Evolutionary conservation across 2,113 vertebrate species (phyloP), one percentile per base, ranked within the genome.

Genomic region (Anolis sagrei): DNA sequence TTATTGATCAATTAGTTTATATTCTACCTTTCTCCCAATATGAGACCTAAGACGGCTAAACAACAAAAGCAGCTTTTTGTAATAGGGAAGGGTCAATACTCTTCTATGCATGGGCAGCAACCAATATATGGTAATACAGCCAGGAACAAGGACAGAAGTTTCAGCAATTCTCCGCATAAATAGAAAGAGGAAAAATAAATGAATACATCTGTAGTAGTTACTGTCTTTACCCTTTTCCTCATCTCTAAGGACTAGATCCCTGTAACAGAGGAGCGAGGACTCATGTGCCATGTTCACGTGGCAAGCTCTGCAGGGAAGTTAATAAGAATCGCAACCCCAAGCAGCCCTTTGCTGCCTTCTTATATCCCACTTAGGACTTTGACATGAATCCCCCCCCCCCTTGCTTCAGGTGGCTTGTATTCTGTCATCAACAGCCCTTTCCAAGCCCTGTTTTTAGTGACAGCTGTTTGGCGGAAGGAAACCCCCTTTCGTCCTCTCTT

Each of bases 401-500:
- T n/a, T 44, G 39, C 39, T 58, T 2, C 79, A 90, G 85, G 89
- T 83, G 88, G 76, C 87, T 90, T 88, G 0, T 80, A 18, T 62
- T 0, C 87, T 87, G 90, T 89, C 81, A 94, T 91, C 89, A 89
- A 84, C 90, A 89, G 83, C 90, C 92, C 87, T 92, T 86, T 89
- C 89, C 54, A n/a, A 49, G 87, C 74, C 87, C 64, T 2, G 0
- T 84, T 86, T 85, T 91, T 90, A 1, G 87, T 86, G 83, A 81
- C 91, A 62, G 61, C 87, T 2, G 61, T 18, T 76, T 3, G 58
- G 90, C 84, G 2, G 0, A 62, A 94, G 93, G 92, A 89, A 94
- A 92, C 72, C 91, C 91, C 91, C 80, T 93, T 89, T 86, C 88
- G 39, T 92, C 92, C 91, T 90, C 87, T 62, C 82, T 91, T 88